Conservation (phyloP, 1,140 invertebrate species). For the Trichonephila clavata region DNA sequence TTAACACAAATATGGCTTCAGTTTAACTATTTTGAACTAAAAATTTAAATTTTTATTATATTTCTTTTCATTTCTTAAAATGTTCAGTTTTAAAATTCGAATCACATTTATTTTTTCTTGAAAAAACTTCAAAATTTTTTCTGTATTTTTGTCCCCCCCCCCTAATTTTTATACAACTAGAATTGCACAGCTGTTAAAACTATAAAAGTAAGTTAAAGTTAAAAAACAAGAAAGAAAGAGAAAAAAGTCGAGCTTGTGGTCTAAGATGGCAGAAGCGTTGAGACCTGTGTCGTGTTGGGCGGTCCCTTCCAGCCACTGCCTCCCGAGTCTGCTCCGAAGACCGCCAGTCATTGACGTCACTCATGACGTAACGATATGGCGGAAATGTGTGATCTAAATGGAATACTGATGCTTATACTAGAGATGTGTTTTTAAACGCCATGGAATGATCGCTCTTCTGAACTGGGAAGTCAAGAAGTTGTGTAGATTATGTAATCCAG, state of each 20-base stretch:
- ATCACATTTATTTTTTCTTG: too few species aligned
- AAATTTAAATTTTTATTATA: too few species aligned
- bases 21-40: too few species aligned
- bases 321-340: constrained; percentile 73
- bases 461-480: constrained; percentile 36
- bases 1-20: too few species aligned
- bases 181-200: too few species aligned
- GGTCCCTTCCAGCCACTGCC: constrained; percentile 21
- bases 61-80: too few species aligned
- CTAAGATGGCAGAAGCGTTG: neutral
- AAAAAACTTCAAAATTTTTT: too few species aligned
- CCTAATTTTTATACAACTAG: too few species aligned
- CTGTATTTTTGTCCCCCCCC: too few species aligned
- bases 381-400: constrained; percentile 74
- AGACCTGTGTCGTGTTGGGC: neutral
- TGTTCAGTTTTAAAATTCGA: too few species aligned
- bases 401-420: constrained; percentile 70
- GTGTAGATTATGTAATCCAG: constrained; percentile 74
- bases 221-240: too few species aligned
- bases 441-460: constrained; percentile 68
- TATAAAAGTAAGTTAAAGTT: too few species aligned
- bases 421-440: constrained; percentile 68
- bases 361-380: constrained; percentile 75
- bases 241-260: neutral
- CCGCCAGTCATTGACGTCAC: constrained; percentile 76